These are phyloP conservation scores for Tortricodes alternella DNA, from an alignment of 2,888 invertebrate species.

Conservation along the genomic window DNA sequence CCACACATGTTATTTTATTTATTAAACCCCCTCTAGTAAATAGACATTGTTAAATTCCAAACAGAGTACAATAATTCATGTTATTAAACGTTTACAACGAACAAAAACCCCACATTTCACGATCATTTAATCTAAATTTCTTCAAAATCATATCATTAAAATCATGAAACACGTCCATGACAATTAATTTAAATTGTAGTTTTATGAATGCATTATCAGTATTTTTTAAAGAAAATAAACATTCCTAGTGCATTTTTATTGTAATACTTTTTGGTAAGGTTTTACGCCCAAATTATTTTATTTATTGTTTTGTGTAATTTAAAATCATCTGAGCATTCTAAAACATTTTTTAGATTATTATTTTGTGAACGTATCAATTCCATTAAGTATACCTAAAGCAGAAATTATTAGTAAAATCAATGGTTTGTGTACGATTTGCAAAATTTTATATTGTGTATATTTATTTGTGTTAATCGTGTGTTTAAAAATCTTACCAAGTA, in stretches of 20 bases:
- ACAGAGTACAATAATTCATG: constrained; percentile 44
- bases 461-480: constrained; percentile 70
- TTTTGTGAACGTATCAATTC: background rate
- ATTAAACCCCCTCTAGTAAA: constrained; percentile 2
- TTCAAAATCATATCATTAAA: constrained; percentile 39
- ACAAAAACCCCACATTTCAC: constrained; percentile 37
- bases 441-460: constrained; percentile 47
- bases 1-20: constrained; percentile 15
- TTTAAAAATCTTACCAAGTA: constrained; percentile 48
- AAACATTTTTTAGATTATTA: background rate
- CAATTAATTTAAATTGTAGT: constrained; percentile 31
- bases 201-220: constrained; percentile 21
- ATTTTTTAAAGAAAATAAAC: constrained; percentile 24
- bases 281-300: too few species aligned
- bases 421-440: constrained; percentile 6
- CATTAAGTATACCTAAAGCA: too few species aligned
- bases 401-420: constrained; percentile 1
- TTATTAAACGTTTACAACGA: constrained; percentile 35
- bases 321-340: background rate
- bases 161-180: constrained; percentile 40
- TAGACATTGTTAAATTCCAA: constrained; percentile 20
- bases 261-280: background rate
- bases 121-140: constrained; percentile 1
- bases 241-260: constrained; percentile 26
- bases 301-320: background rate